Evolutionary conservation across 2,888 invertebrate genomes (phyloP), one percentile per base, ranked within the genome.

Genomic region (Yponomeuta sedellus): DNA sequence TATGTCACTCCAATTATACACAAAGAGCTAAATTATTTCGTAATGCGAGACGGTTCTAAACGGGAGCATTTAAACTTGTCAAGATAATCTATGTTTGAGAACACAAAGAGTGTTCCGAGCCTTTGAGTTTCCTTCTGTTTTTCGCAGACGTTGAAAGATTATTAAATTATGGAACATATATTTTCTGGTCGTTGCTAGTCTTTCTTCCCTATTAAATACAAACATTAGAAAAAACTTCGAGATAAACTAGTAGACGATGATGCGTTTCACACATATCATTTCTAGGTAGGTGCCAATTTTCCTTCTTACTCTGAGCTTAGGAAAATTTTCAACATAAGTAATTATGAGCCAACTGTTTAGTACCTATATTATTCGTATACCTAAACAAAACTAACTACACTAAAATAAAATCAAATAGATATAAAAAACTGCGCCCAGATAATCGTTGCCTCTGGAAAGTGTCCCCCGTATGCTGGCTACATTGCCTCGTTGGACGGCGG

Each of bases 31-130:
- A 59, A 22, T 11, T 59, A 59, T 59, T 59, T 12, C 25, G 59
- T 12, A 59, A 59, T 59, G 25, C 44, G 12, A 52, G 44, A 52
- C 16, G 44, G 16, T 12, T 52, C 44, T 22, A 19, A 59, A 59
- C 20, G n/a, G 20, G 71, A 74, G 74, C 34, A 34, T 34, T 71
- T 73, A 77, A 78, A 76, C 70, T 72, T 73, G 73, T 76, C 74
- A 77, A 79, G 59, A 25, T 22, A 59, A 22, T 25, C 22, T 59
- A 11, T 22, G 10, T 59, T 59, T 20, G 25, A 25, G 11, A 59
- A 22, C 59, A 59, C 59, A 59, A 59, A 20, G 59, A 25, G 12
- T 52, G 44, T 16, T 12, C 44, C 16, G 5, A 34, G 34, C 16
- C 44, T 52, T 12, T 52, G 44, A 52, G 44, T 16, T 52, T 12